Conservation (phyloP, 1,140 invertebrate species). For the Euschistus heros region DNA sequence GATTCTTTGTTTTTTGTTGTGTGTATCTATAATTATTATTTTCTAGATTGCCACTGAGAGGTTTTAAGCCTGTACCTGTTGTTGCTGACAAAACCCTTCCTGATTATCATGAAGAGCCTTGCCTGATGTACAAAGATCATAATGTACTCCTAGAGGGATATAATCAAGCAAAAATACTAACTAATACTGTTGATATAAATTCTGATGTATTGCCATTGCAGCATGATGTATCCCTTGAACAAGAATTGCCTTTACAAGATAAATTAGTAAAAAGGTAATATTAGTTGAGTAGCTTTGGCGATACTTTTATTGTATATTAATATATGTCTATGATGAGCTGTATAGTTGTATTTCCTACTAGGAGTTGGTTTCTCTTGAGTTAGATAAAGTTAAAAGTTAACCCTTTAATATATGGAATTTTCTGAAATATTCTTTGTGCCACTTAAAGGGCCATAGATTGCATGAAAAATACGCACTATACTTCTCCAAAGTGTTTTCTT, state of each 20-base stretch:
- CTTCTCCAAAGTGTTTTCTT: no score
- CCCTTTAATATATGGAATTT: no score
- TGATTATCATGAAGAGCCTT: constrained; percentile 48
- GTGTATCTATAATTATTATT: not conserved
- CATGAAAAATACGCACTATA: no score
- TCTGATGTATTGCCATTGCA: constrained; percentile 16
- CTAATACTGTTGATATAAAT: constrained; percentile 57
- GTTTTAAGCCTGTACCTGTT: not conserved
- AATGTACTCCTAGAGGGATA: constrained; percentile 59
- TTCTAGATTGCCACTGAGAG: no score
- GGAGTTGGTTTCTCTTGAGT: no score
- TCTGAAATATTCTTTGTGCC: no score
- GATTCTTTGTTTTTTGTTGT: no score
- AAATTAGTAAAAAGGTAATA: constrained; percentile 38
- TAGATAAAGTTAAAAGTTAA: no score
- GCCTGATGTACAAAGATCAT: constrained; percentile 46
- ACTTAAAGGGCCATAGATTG: no score
- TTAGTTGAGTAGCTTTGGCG: not conserved
- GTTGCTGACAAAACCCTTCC: constrained; percentile 37
- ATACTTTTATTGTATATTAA: no score
- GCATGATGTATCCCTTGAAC: not conserved
- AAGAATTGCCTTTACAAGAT: constrained; percentile 30
- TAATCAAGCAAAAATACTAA: constrained; percentile 57
- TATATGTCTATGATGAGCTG: no score
- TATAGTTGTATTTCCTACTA: no score